Evolutionary conservation across 1,140 invertebrate species (phyloP), one percentile per base, ranked within the genome.

Genomic region (Gryon sp.): DNA sequence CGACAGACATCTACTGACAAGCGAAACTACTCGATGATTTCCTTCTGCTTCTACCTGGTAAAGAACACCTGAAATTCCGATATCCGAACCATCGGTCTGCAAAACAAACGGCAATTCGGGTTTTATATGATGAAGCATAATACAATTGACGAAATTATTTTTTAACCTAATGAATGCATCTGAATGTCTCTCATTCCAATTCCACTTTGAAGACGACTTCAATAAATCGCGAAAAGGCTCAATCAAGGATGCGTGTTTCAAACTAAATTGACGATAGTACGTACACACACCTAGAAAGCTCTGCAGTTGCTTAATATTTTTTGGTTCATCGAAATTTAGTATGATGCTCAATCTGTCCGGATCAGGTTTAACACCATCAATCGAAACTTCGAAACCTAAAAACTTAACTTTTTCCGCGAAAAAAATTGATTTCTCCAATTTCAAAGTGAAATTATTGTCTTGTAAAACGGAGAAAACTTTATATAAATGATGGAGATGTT

Each of bases 191-290:
- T 22, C 9, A 0, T 28, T 68, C 69, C 76, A 78, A 1, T 11
- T 38, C 79, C 79, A 80, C 22, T 34, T 11, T 5, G 28, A 43
- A 18, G 52, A 26, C 1, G 53, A 28, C 16, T 41, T 45, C 0
- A 79, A 36, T 14, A 81, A 40, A 7, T 75, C 52, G 2, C 79
- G 32, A 48, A 79, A 75, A 0, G 62, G 62, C 15, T 72, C 46
- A 2, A 79, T 34, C 14, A 28, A 43, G 9, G 41, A 16, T 6
- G 55, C 9, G 26, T 76, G 32, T 30, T 45, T 48, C 1, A 70
- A 11, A 43, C 30, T 62, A 45, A 76, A 79, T 11, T 62, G 52
- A 0, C 76, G 15, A 63, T 76, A 73, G 40, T 63, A 77, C 0
- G 36, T 72, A 26, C 78, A 78, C 0, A 78, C 8, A 3, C 76